Base-by-base conservation (phyloP, 2,797 vertebrate genomes). In the Pipistrellus kuhlii region DNA sequence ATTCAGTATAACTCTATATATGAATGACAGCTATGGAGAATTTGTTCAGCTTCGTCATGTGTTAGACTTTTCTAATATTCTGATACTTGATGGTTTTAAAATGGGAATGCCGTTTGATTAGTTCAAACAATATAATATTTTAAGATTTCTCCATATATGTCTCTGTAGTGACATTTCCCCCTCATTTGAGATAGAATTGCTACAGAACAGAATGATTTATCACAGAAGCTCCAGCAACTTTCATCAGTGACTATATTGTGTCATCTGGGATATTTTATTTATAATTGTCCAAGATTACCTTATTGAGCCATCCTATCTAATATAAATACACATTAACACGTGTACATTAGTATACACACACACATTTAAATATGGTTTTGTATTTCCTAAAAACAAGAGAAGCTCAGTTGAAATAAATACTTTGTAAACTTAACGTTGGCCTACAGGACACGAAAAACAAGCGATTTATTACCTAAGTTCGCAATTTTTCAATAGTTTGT, bases 361-460 rank as follows among this genome's bases (percentile, higher is more conserved):
- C 15, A 4, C 8, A 83, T 35, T 89, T 44, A 84, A 32, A 41
- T 83, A 64, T 55, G 14, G 11, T 76, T 95, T 91, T 64, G 2
- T 35, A 38, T 64, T 91, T 8, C 41, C 27, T 93, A 55, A 93
- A 85, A 82, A 80, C 78, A 14, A 94, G n/a, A 86, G 41, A 30
- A 53, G 38, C 48, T 71, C 32, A 44, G 1, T 80, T 91, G 20
- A 90, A 85, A 85, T 68, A 71, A 38, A 3, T 81, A 88, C 6
- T 75, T 88, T 46, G 46, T 89, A 81, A 85, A 35, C 25, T 81
- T 46, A 55, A 68, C 53, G 86, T 89, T 81, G 46, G 1, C 23
- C n/a, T 35, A 46, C 0, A 68, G 4, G 5, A 12, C 17, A 71
- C 51, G 8, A 72, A 72, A 90, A 86, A 35, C 14, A 86, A 94